Percentiles rank a stretch among this genome's conserved stretches.
Conservation (phyloP, 2,797 vertebrate species). For the Adrianichthys oophorus region DNA sequence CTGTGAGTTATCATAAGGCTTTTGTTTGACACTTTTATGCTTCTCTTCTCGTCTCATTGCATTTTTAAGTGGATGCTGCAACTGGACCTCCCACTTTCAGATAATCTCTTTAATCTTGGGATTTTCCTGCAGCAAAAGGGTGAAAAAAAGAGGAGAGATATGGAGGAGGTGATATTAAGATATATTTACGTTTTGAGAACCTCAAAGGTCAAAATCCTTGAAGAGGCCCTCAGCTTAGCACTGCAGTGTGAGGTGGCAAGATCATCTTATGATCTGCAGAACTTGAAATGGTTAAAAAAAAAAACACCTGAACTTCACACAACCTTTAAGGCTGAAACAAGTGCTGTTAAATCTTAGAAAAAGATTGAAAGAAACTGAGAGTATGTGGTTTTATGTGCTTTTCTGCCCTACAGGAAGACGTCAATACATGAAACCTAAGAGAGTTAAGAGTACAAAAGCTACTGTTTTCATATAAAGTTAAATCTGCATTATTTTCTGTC, state of each 20-base stretch:
- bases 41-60: slow-evolving; percentile 6
- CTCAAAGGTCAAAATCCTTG: slow-evolving; percentile 37
- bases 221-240: slow-evolving; percentile 34
- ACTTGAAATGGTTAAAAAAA: slow-evolving; percentile 20
- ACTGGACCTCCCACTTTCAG: slow-evolving; percentile 42
- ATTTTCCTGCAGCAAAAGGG: slow-evolving; percentile 34
- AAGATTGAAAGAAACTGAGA: slow-evolving; percentile 7
- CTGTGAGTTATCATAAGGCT: slow-evolving; percentile 20
- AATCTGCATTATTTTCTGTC: slow-evolving; percentile 12
- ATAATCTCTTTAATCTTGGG: slow-evolving; percentile 50
- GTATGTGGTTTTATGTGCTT: not conserved
- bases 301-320: slow-evolving; percentile 37
- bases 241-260: slow-evolving; percentile 39
- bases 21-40: slow-evolving; percentile 40
- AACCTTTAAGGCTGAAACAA: slow-evolving; percentile 18
- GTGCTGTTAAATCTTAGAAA: slow-evolving; percentile 26
- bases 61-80: slow-evolving; percentile 14
- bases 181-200: slow-evolving; percentile 37
- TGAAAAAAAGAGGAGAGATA: slow-evolving; percentile 1
- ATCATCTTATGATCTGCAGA: slow-evolving; percentile 31
- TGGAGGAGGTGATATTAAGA: slow-evolving; percentile 10
- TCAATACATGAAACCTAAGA: not conserved
- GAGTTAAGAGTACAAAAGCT: too few species aligned
- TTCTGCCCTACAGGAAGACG: not conserved
- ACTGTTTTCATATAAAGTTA: not conserved